Conservation (phyloP, 2,888 invertebrate species). For the Xylota sylvarum region DNA sequence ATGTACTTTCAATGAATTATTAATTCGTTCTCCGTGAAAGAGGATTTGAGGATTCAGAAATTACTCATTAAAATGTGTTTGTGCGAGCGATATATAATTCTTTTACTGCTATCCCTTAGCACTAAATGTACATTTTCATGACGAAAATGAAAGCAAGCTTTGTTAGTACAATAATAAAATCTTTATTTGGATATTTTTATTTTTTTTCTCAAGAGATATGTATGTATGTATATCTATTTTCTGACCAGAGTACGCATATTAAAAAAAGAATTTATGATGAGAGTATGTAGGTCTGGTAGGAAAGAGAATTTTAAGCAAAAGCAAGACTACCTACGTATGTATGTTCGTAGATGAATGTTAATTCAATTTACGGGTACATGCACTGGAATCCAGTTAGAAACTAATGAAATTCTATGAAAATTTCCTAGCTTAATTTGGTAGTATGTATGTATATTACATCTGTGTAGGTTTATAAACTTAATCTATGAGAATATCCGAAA, state of each 20-base stretch:
- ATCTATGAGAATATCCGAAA: conserved; percentile 8
- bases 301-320: conserved; percentile 24
- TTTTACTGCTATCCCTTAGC: conserved; percentile 7
- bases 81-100: conserved; percentile 12
- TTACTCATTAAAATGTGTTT: conserved; percentile 30
- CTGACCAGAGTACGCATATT: conserved; percentile 29
- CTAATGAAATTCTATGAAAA: conserved; percentile 40
- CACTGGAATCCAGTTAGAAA: conserved; percentile 40
- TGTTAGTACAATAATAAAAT: conserved; percentile 24
- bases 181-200: conserved; percentile 37
- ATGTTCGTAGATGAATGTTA: conserved; percentile 26
- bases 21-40: conserved; percentile 15
- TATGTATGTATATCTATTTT: conserved; percentile 2
- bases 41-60: conserved; percentile 20
- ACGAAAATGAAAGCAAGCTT: conserved; percentile 12
- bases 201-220: neutral
- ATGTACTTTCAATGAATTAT: conserved; percentile 7
- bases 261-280: conserved; percentile 51
- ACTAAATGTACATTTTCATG: conserved; percentile 26
- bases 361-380: conserved; percentile 51
- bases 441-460: neutral
- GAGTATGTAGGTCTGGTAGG: conserved; percentile 11
- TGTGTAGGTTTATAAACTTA: conserved; percentile 3
- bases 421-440: conserved; percentile 14
- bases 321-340: neutral